phyloP scores from a whole-genome alignment of 2,888 invertebrate genomes.

The Zygaena filipendulae region DNA sequence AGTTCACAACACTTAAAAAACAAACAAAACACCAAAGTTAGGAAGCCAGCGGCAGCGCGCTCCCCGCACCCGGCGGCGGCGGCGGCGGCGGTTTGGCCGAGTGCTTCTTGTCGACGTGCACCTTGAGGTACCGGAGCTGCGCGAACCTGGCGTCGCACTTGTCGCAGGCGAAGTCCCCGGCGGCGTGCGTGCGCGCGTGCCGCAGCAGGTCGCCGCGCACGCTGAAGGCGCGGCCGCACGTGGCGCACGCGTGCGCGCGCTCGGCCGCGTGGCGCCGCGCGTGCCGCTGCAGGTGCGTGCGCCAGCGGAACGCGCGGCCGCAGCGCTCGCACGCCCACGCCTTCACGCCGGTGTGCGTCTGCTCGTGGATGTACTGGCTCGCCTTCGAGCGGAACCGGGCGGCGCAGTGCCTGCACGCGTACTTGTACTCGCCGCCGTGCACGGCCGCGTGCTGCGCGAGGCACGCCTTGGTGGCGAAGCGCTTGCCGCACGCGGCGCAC shows the following conservation, averaged over 20 bases:
- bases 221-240: conserved; percentile 56
- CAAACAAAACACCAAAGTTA: no score
- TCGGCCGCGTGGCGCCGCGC: conserved; percentile 42
- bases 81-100: conserved; percentile 32
- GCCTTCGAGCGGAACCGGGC: conserved; percentile 58
- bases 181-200: conserved; percentile 57
- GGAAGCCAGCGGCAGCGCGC: conserved; percentile 84
- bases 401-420: conserved; percentile 50
- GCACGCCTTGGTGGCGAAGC: conserved; percentile 49
- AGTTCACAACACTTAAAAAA: no score
- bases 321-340: conserved; percentile 32
- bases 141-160: conserved; percentile 54
- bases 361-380: conserved; percentile 57
- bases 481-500: conserved; percentile 56
- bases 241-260: conserved; percentile 41
- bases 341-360: conserved; percentile 44
- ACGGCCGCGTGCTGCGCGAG: conserved; percentile 50
- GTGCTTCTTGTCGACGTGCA: conserved; percentile 46
- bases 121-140: conserved; percentile 61
- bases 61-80: conserved; percentile 36
- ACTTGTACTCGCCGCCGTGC: conserved; percentile 48
- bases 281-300: conserved; percentile 50
- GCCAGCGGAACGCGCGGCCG: conserved; percentile 50
- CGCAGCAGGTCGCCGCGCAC: conserved; percentile 54
- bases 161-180: conserved; percentile 42